Base-by-base conservation (phyloP, 2,113 vertebrate genomes). In the Chlamydotis undulata region DNA sequence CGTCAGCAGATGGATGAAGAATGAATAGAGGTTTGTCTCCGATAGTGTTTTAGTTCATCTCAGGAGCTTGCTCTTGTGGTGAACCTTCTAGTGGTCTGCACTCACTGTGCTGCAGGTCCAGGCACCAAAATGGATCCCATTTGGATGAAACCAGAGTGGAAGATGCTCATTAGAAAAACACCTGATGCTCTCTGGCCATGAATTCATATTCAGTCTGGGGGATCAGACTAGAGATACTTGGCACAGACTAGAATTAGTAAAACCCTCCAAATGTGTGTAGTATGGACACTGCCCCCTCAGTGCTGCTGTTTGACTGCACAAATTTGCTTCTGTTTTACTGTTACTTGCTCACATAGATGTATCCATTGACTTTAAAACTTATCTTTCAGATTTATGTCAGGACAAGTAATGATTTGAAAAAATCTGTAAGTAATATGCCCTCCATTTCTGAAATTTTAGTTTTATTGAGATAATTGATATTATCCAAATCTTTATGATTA, bases 291-390 rank as follows among this genome's bases (percentile, higher is more conserved):
- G n/a, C 21, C 22, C 37, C 14, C 16, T 79, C 22, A 3, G 37
- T 1, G 3, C 71, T 89, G 57, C 53, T 28, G 4, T 49, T 81
- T 43, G 25, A 11, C 14, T 31, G 19, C 19, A 23, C 1, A 6
- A 3, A 50, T 53, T 69, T 56, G 22, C 4, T 87, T 12, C 18
- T 57, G 0, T 33, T 6, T 1, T 14, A 21, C 33, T 3, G 1
- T 53, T 88, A 35, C 13, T 89, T 95, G 41, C 15, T 94, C 50
- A 49, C 11, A 14, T 29, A 49, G 41, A 23, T 50, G 22, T 41
- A 31, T 82, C 41, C 16, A 8, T 3, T 26, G 24, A 75, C 5
- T 78, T 88, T 85, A 82, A 67, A 76, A 52, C 25, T 60, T 39
- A 18, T 3, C 11, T 57, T 37, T 37, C 6, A 9, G 18, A 56